A percentile compares a stretch with the other conserved stretches of the same genome.
Conservation (phyloP, 2,888 invertebrate species). For the Muscina levida region DNA sequence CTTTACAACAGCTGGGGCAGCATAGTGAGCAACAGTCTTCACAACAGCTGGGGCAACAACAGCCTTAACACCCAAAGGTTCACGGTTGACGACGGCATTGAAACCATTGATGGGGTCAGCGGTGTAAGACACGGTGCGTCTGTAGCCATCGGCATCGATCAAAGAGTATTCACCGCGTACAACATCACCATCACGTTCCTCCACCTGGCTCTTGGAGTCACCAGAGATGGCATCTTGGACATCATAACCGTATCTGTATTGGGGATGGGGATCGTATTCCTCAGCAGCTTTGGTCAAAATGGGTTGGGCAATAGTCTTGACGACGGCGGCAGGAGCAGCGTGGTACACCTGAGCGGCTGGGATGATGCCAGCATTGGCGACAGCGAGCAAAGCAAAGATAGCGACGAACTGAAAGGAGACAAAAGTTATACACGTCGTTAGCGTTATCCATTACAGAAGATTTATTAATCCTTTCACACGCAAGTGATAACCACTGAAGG, state of each 20-base stretch:
- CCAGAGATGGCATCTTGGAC: conserved; percentile 76
- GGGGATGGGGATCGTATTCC: conserved; percentile 77
- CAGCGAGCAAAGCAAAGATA: conserved; percentile 67
- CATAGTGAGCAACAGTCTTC: conserved; percentile 58
- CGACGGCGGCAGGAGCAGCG: conserved; percentile 55
- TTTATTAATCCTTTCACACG: conserved; percentile 29
- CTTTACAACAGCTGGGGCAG: conserved; percentile 63
- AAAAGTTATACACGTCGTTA: neutral
- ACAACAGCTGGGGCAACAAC: conserved; percentile 37
- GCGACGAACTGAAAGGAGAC: conserved; percentile 63
- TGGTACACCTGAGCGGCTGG: conserved; percentile 50
- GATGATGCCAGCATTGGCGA: conserved; percentile 68
- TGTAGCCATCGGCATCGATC: conserved; percentile 76
- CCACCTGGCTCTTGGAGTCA: conserved; percentile 77
- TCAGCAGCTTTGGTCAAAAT: conserved; percentile 71
- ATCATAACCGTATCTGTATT: conserved; percentile 76
- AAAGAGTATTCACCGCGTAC: conserved; percentile 77
- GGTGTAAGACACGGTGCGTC: conserved; percentile 78
- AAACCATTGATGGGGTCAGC: conserved; percentile 79
- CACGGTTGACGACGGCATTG: conserved; percentile 79
- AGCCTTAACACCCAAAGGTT: conserved; percentile 70
- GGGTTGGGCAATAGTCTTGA: conserved; percentile 62
- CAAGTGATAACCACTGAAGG: no score
- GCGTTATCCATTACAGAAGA: neutral
- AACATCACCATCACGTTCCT: conserved; percentile 76